These are phyloP conservation scores for Spinus pinus DNA, from an alignment of 2,797 vertebrate species.

Conservation along the genomic window DNA sequence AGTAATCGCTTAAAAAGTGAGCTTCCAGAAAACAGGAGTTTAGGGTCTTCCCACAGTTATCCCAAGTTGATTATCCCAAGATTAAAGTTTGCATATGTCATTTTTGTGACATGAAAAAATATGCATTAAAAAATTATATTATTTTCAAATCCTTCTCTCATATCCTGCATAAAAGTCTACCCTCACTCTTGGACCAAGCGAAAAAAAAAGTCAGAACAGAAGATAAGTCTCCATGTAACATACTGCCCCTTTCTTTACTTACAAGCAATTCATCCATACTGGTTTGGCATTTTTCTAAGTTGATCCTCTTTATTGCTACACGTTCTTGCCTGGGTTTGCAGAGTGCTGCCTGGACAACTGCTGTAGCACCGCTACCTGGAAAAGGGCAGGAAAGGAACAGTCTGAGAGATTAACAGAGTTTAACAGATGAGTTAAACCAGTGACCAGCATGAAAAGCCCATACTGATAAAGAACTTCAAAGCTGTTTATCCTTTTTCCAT, in stretches of 20 bases:
- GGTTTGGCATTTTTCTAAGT: slow-evolving; percentile 99
- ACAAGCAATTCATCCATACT: slow-evolving; percentile 99
- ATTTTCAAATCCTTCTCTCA: background rate
- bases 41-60: background rate
- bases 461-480: background rate
- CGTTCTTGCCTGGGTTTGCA: slow-evolving; percentile 95
- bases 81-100: background rate
- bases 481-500: background rate
- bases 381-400: slow-evolving; percentile 1
- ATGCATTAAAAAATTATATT: background rate
- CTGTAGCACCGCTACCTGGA: slow-evolving; percentile 96
- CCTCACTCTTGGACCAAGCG: background rate
- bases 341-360: slow-evolving; percentile 96
- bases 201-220: background rate
- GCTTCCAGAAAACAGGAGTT: background rate
- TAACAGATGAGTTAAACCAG: background rate
- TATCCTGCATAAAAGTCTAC: background rate
- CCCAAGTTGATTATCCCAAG: background rate
- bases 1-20: background rate
- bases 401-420: background rate
- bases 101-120: background rate
- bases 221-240: background rate
- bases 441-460: background rate
- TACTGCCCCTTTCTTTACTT: slow-evolving; percentile 71
- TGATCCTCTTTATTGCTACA: slow-evolving; percentile 99